Evolutionary conservation across 2,797 vertebrate species (phyloP), one percentile per base, ranked within the genome.

Genomic region (Melopsittacus undulatus): DNA sequence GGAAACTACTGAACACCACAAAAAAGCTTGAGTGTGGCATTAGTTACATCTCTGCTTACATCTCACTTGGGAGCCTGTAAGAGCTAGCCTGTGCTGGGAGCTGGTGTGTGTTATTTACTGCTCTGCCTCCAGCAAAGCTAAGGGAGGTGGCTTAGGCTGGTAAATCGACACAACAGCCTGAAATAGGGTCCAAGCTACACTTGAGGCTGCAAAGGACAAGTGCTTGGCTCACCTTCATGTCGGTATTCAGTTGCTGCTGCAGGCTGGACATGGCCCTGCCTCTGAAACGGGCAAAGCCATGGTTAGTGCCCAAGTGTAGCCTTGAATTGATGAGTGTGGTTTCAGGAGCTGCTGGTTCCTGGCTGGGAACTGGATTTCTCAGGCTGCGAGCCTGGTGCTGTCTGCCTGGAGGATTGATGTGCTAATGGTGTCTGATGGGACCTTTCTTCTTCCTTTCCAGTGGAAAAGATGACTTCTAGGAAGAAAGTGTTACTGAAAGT

Each of bases 401-500:
- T 51, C 30, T 94, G 83, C 82, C 27, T 48, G 67, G 57, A 68
- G 66, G 52, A 90, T 26, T 91, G 46, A 8, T 9, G 15, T 70
- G 27, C 54, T 83, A 32, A 70, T 64, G 22, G 46, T 70, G 68
- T 87, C 75, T 95, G 67, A 90, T 74, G 52, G 30, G 10, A 34
- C 69, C 96, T 51, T 61, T 95, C 48, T 7, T 81, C 77, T 78
- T 94, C 40, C 72, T 90, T 96, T 96, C 62, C 83, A 99, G 98
- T 97, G 98, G 97, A 97, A 98, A 99, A 97, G 97, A 99, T 99
- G 99, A 99, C 99, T 45, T 99, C 99, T 97, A 99, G 99, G 98
- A 99, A 99, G 99, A 99, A 99, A 99, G 99, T 99, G 92, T 98
- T 99, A 96, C 98, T 99, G 96, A 99, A 99, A 98, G 99, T 99